Base-by-base conservation (phyloP, 2,797 vertebrate species). In the Phoeniculus purpureus region DNA sequence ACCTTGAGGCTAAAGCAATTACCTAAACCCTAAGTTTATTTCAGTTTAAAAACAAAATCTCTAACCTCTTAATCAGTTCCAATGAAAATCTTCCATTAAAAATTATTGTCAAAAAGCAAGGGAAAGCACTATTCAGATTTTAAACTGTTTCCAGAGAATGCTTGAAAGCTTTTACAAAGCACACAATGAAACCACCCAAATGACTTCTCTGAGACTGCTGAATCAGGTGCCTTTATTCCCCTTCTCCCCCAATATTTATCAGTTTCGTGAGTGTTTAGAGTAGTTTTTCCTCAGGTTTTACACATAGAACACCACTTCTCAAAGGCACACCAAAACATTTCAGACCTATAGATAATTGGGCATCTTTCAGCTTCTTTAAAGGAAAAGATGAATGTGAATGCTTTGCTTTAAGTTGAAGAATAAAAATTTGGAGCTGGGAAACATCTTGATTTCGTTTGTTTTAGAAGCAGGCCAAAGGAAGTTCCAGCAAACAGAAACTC, bases 291-390 rank as follows among this genome's bases (percentile, higher is more conserved):
- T 68, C 23, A 52, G 32, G 55, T 61, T 91, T 89, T 56, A 66
- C 4, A 3, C 29, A 27, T 0, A 0, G 14, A 15, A 43, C 2
- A 6, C 32, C 12, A 34, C 48, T 68, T 45, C 10, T 18, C 50
- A 62, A 51, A 72, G 12, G 13, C 22, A 66, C 20, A 80, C 12
- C 43, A 61, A 58, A 71, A 85, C 15, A 59, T 51, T 71, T 40
- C 32, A 71, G 34, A 27, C 10, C 25, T 31, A 6, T 22, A 51
- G 18, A 43, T 20, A 32, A 45, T 0, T 14, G 19, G 11, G 75
- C n/a, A 72, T 54, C n/a, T 40, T 59, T 11, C 5, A 40, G 10
- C 22, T 61, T 54, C 21, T 64, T 92, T 65, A 45, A 47, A 71
- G 23, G 23, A 32, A 87, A 48, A 52, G 18, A 48, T 7, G 14